phyloP scores from a whole-genome alignment of 2,888 invertebrate species.

The Drosophila seclusa region DNA sequence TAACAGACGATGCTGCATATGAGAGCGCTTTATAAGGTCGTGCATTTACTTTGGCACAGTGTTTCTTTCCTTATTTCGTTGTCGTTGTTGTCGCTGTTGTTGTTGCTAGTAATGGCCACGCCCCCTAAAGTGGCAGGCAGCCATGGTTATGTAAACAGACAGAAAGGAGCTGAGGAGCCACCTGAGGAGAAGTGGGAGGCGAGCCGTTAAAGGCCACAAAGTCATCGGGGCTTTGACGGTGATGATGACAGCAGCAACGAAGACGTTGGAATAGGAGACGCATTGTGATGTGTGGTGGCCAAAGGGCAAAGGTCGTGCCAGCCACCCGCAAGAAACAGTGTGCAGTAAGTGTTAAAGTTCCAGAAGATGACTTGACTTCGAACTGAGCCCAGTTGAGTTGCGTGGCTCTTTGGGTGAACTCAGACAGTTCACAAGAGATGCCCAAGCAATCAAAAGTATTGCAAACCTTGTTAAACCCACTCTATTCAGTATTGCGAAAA shows the following conservation, averaged over 20 bases:
- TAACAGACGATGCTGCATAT: conserved; percentile 36
- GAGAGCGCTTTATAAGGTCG: conserved; percentile 53
- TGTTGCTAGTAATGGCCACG: conserved; percentile 46
- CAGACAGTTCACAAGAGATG: background rate
- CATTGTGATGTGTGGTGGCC: conserved; percentile 47
- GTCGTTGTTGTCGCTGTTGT: conserved; percentile 13
- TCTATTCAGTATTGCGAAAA: background rate
- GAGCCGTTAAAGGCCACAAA: conserved; percentile 65
- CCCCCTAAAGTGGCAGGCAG: conserved; percentile 71
- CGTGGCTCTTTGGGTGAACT: conserved; percentile 48
- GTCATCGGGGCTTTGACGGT: conserved; percentile 54
- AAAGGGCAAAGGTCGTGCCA: conserved; percentile 62
- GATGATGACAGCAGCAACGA: background rate
- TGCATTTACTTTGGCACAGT: conserved; percentile 73
- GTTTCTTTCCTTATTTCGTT: conserved; percentile 18
- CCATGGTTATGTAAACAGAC: conserved; percentile 70
- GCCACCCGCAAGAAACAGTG: conserved; percentile 31
- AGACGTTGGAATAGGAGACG: conserved; percentile 25
- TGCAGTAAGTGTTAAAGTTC: conserved; percentile 71
- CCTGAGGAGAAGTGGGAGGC: conserved; percentile 17
- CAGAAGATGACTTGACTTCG: conserved; percentile 56
- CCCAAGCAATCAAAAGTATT: conserved; percentile 2
- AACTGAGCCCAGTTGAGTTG: conserved; percentile 26
- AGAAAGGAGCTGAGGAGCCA: conserved; percentile 26
- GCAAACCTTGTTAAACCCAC: background rate